Evolutionary conservation across 2,113 vertebrate genomes (phyloP).

Genomic region (Canis aureus): DNA sequence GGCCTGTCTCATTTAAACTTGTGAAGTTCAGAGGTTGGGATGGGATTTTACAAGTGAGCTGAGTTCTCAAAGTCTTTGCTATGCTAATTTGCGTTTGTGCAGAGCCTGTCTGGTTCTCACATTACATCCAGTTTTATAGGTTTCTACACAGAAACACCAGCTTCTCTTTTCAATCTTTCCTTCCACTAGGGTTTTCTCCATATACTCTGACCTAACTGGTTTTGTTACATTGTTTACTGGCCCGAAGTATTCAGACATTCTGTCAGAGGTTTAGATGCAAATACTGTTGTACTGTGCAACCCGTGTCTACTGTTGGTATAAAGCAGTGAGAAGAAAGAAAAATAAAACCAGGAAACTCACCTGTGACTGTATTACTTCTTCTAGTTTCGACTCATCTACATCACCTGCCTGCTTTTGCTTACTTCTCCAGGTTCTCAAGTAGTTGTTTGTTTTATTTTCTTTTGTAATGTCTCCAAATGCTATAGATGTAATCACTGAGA

Average conservation of each 20-base stretch:
- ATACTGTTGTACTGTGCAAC: neutral
- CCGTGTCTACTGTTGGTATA: neutral
- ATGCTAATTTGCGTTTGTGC: neutral
- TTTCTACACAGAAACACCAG: neutral
- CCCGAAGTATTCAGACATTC: neutral
- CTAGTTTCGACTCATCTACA: accelerated
- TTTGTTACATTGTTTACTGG: neutral
- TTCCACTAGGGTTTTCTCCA: neutral
- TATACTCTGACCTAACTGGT: neutral
- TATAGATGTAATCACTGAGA: neutral
- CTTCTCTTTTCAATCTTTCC: neutral
- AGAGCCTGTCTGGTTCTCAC: accelerated
- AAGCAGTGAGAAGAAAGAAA: neutral
- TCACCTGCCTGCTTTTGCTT: neutral
- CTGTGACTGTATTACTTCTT: neutral
- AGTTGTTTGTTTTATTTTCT: neutral
- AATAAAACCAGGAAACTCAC: neutral
- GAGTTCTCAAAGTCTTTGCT: neutral
- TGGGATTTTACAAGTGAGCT: neutral
- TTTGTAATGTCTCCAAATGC: neutral
- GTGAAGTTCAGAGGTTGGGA: neutral
- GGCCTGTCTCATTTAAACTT: neutral
- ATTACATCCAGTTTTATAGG: neutral
- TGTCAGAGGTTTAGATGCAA: neutral
- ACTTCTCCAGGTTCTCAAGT: neutral